Base-by-base conservation (phyloP, 2,113 vertebrate species). In the Orcinus orca region DNA sequence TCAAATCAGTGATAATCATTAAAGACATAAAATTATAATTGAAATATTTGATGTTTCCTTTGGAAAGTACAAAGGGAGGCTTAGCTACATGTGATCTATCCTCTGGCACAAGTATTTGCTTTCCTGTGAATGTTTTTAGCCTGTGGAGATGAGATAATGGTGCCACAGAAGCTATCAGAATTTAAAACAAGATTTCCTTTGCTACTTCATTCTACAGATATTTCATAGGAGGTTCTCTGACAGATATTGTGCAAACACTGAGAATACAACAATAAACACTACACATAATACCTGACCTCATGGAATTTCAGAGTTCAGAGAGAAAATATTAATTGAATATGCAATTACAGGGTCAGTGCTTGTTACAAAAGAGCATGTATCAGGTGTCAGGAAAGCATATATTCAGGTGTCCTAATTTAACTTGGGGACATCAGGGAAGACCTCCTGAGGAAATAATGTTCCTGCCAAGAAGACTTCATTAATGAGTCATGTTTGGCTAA, bases 11-110 rank as follows among this genome's bases (percentile, higher is more conserved):
- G 25, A 38, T 8, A 71, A 23, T 60, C 6, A 63, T 38, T 47
- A 44, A 88, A 70, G 20, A 95, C 73, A 73, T 76, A 85, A 88
- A 74, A 62, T 71, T 85, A 73, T 81, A 84, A 47, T 60, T 93
- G 62, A 90, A n/a, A 26, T 83, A 11, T 73, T 2, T 10, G n/a
- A 26, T 53, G 6, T 73, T 89, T 91, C 13, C 18, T 88, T 87
- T 85, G 36, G 20, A 90, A 73, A 86, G 6, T 53, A 84, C 29
- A 41, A 76, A 94, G 13, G 25, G 38, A 95, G 41, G 25, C 33
- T 93, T 70, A 80, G n/a, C 50, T 62, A 5, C 38, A 60, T 67
- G 14, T 47, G n/a, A 13, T 26, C 10, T 71, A 17, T 87, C 76
- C n/a, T 67, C 63, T 71, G 76, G 60, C 55, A 92, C 20, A 67